Evolutionary conservation across 2,113 vertebrate species (phyloP).

Genomic region (Maccullochella peelii): DNA sequence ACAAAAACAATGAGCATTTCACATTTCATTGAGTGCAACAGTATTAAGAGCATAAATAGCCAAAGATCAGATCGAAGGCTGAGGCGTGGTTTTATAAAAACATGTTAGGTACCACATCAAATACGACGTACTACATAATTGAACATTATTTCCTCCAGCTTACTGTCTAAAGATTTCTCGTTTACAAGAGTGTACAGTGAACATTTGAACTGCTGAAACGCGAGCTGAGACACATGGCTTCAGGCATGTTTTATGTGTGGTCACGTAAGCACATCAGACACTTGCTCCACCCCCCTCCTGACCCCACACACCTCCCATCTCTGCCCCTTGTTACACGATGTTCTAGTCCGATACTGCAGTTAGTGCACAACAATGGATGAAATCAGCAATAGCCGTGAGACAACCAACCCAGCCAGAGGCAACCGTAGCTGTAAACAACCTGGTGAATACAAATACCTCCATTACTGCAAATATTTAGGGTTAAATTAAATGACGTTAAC

Average conservation of each 20-base stretch:
- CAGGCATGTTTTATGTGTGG: background rate
- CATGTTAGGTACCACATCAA: background rate
- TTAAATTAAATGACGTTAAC: background rate
- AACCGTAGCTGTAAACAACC: background rate
- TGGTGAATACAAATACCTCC: background rate
- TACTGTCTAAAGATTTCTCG: background rate
- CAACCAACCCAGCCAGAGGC: background rate
- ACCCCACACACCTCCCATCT: background rate
- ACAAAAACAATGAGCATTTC: background rate
- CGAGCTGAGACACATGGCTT: background rate
- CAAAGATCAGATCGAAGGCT: background rate
- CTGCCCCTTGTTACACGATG: background rate
- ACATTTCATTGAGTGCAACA: no score
- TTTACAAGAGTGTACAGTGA: background rate
- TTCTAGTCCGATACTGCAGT: background rate
- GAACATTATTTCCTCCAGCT: background rate
- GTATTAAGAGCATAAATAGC: no score
- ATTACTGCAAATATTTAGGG: background rate
- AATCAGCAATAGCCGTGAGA: slow-evolving; percentile 1
- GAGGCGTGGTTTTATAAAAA: no score
- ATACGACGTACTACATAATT: background rate
- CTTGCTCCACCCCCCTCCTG: background rate
- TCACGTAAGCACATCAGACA: background rate
- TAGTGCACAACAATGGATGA: background rate
- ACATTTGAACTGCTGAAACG: background rate